Conservation (phyloP, 2,888 invertebrate species). For the Pollenia amentaria region DNA sequence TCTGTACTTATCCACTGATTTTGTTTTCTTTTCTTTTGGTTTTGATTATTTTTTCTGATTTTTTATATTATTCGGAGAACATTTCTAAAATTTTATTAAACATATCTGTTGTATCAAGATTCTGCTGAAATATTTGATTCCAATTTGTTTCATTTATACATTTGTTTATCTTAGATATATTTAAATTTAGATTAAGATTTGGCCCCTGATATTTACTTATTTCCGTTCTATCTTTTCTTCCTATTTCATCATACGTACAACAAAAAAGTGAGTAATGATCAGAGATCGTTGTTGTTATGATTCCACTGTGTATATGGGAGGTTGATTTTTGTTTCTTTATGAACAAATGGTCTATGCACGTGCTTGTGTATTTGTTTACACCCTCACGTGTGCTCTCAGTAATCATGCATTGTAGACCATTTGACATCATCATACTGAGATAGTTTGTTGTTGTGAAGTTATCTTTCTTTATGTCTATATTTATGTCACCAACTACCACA, state of each 20-base stretch:
- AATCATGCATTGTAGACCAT: neutral
- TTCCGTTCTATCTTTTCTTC: neutral
- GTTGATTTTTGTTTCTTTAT: neutral
- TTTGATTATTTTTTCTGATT: no score
- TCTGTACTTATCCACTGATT: no score
- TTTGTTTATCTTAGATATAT: no score
- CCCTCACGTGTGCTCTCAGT: neutral
- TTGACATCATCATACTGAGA: neutral
- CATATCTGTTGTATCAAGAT: no score
- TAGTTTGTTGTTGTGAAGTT: neutral
- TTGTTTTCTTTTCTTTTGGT: no score
- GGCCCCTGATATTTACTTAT: neutral
- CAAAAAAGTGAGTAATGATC: neutral
- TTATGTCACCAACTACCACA: neutral
- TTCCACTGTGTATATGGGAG: neutral
- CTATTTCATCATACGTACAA: neutral
- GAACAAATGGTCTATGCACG: neutral
- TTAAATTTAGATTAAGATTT: no score
- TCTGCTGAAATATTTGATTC: no score
- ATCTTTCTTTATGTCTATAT: neutral
- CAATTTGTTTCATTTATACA: no score
- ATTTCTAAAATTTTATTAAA: neutral
- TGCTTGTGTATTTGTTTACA: constrained; percentile 6
- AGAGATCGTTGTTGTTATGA: constrained; percentile 1
- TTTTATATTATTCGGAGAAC: neutral